Conservation (phyloP, 2,888 invertebrate species). For the Tetropium fuscum region DNA sequence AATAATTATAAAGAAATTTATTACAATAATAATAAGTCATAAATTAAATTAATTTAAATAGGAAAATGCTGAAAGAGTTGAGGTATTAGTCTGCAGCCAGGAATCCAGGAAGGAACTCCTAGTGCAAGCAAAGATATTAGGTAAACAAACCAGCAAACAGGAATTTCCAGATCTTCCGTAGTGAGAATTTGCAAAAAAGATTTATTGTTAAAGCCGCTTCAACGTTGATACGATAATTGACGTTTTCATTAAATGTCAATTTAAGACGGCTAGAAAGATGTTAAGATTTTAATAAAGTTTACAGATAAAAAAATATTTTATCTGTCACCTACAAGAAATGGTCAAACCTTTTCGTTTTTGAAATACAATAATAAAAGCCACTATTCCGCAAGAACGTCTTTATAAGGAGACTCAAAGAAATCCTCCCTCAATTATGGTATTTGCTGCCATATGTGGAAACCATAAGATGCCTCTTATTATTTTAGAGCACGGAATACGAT, state of each 20-base stretch:
- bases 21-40: no score
- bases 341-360: not conserved
- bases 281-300: not conserved
- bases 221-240: not conserved
- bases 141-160: not conserved
- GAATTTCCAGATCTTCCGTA: not conserved
- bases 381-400: not conserved
- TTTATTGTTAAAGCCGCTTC: not conserved
- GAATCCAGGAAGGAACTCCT: not conserved
- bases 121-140: not conserved
- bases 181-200: not conserved
- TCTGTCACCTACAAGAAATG: not conserved
- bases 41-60: no score
- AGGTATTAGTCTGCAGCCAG: no score
- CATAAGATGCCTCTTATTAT: not conserved
- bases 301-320: not conserved
- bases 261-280: not conserved
- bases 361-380: not conserved
- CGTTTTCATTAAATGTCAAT: not conserved
- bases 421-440: not conserved
- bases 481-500: not conserved
- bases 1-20: no score
- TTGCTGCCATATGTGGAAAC: not conserved
- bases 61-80: no score
- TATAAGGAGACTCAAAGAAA: not conserved